Percentiles rank a stretch among this genome's conserved stretches.
Evolutionary conservation across 2,797 vertebrate genomes (phyloP).

Genomic region (Petrocephalus sullivani): DNA sequence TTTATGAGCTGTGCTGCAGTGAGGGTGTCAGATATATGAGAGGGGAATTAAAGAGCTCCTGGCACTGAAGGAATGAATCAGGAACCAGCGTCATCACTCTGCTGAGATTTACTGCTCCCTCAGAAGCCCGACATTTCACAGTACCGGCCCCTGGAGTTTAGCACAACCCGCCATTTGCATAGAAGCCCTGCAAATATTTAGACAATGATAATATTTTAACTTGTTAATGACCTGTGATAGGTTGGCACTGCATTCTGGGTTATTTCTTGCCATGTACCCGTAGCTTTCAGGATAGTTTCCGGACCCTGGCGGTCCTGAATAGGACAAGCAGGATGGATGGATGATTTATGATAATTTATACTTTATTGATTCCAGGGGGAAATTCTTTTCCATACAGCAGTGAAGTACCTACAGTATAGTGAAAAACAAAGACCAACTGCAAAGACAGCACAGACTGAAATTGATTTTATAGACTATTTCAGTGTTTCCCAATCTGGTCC

Average conservation of each 20-base stretch:
- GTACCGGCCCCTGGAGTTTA: background rate
- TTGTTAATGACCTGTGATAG: background rate
- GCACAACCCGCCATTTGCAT: background rate
- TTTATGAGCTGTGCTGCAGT: background rate
- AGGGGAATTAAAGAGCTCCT: constrained; percentile 11
- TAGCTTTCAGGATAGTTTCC: background rate
- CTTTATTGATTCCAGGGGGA: background rate
- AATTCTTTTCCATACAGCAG: background rate
- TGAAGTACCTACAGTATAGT: background rate
- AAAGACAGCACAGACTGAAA: background rate
- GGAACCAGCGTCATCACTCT: background rate
- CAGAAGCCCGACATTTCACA: background rate
- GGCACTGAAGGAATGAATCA: background rate
- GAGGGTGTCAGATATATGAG: constrained; percentile 5
- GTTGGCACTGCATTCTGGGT: background rate
- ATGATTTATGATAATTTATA: background rate
- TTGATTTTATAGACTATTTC: background rate
- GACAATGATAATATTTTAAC: background rate
- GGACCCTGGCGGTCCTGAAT: background rate
- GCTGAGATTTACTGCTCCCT: background rate
- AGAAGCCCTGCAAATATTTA: background rate
- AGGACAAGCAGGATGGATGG: background rate
- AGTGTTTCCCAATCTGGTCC: too few relatives aligned
- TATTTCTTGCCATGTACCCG: background rate
- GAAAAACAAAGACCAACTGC: background rate